phyloP scores from a whole-genome alignment of 1,140 invertebrate species.

The Zophobas morio region DNA sequence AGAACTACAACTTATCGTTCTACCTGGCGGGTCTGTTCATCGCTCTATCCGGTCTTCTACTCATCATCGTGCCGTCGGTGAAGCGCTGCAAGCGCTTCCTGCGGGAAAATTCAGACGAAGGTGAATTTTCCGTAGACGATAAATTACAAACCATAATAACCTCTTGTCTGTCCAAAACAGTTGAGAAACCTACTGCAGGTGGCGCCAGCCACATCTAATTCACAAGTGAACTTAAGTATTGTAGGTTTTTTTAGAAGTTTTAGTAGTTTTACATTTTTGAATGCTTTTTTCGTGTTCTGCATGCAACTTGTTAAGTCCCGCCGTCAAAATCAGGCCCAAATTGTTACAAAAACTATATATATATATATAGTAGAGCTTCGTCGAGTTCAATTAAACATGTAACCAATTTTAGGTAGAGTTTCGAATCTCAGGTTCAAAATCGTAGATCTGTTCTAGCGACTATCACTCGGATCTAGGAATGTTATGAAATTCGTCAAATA shows the following conservation, averaged over 20 bases:
- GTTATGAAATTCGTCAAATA: constrained; percentile 11
- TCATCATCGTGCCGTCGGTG: constrained; percentile 77
- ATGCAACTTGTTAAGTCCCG: constrained; percentile 10
- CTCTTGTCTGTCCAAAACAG: constrained; percentile 48
- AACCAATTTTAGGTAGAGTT: constrained; percentile 12
- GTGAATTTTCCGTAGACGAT: constrained; percentile 49
- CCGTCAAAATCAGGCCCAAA: no score
- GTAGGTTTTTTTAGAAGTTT: constrained; percentile 23
- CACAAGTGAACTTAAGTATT: constrained; percentile 50
- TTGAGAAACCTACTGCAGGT: constrained; percentile 28
- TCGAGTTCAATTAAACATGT: constrained; percentile 22
- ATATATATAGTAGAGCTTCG: constrained; percentile 7
- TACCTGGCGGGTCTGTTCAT: constrained; percentile 90
- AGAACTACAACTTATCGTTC: constrained; percentile 87
- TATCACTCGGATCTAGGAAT: constrained; percentile 31
- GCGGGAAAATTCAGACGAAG: constrained; percentile 50
- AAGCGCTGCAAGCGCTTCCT: constrained; percentile 66
- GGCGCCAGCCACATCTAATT: constrained; percentile 41
- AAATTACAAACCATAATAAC: constrained; percentile 56
- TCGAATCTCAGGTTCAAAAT: constrained; percentile 50
- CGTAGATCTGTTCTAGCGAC: constrained; percentile 17
- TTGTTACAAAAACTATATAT: no score
- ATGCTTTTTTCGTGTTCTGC: constrained; percentile 36
- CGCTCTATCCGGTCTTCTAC: constrained; percentile 84
- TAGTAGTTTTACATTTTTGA: constrained; percentile 32